Evolutionary conservation across 2,113 vertebrate species (phyloP).

Genomic region (Macheiramphus alcinus): DNA sequence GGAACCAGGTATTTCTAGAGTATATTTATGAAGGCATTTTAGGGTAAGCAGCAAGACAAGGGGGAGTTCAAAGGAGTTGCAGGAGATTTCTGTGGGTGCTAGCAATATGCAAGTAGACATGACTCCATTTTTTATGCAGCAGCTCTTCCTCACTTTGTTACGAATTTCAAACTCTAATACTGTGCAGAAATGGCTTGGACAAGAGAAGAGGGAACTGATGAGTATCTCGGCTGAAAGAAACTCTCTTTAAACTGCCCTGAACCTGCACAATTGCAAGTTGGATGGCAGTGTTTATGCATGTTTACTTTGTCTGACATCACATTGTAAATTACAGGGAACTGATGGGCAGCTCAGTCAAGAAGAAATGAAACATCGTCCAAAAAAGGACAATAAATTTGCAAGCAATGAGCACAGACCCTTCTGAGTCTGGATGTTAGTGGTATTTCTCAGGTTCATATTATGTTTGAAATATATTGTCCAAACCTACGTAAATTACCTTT

Average conservation of each 20-base stretch:
- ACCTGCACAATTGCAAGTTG: background rate
- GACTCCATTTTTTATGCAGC: background rate
- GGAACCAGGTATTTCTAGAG: background rate
- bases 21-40: background rate
- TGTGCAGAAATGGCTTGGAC: background rate
- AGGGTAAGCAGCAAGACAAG: background rate
- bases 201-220: background rate
- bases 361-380: background rate
- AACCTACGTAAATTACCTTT: background rate
- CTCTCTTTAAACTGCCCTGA: background rate
- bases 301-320: background rate
- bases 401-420: background rate
- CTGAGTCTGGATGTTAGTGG: background rate
- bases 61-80: background rate
- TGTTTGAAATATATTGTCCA: background rate
- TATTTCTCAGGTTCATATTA: background rate
- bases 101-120: background rate
- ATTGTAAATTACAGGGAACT: background rate
- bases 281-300: rapidly evolving
- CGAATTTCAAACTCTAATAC: background rate
- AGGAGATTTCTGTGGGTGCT: background rate
- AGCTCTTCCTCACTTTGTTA: background rate
- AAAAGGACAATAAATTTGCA: background rate
- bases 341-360: background rate
- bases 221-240: background rate